Base-by-base conservation (phyloP, 2,113 vertebrate species). In the Gila orcuttii region DNA sequence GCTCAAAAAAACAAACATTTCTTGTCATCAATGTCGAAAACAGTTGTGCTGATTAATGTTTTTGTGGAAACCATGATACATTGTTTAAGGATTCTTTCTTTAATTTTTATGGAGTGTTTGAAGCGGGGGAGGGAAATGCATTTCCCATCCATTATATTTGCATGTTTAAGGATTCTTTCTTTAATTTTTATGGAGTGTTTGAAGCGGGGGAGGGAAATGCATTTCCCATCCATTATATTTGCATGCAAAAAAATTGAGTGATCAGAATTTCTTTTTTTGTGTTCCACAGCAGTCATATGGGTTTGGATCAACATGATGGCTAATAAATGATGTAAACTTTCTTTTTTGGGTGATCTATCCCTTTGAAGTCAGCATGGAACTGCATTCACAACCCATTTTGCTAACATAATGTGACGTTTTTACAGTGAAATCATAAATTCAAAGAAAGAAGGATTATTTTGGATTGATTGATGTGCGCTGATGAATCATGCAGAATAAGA, bases 341-440 rank as follows among this genome's bases (percentile, higher is more conserved):
- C 19, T 11, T 71, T 71, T 71, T 71, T 71, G 68, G 19, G 21
- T 71, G 69, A 73, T n/a, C 69, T n/a, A 69, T 45, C 11, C 39
- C 69, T 73, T 73, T 73, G 23, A 73, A 45, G 23, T 45, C 39
- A 73, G 45, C 39, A 73, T 73, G 69, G 45, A 73, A 73, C 69
- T 45, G 69, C 69, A 73, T 73, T 45, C 69, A 73, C 25, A 25
- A 45, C 39, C 39, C 39, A 45, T 73, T 73, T 45, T 73, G 1
- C 39, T 45, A 42, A 10, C 21, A 73, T 73, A n/a, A 13, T 13
- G 4, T 42, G 36, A 42, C 1, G 1, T 45, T 25, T 74, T 74
- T 25, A 1, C 71, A 3, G n/a, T 45, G 23, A 31, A 66, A 66
- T 31, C 28, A 31, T 47, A 15, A 7, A 42, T 47, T 73, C 12